Conservation (phyloP, 1,140 invertebrate species). For the Drosophila orosa region DNA sequence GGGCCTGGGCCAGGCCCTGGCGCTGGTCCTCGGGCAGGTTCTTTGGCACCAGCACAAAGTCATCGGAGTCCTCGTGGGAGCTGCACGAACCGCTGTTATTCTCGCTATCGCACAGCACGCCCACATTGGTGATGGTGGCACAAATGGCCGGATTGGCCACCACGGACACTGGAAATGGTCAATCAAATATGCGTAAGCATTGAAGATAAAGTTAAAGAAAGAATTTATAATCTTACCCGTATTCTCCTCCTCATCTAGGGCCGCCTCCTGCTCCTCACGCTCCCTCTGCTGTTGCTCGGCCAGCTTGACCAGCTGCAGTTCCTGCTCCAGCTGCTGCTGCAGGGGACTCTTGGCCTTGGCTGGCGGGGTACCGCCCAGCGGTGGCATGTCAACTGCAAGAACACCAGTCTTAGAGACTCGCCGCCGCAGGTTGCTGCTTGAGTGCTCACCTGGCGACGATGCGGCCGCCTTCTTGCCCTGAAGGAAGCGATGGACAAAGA, state of each 20-base stretch:
- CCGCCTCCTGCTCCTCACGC: slow-evolving; percentile 67
- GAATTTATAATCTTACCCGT: slow-evolving; percentile 41
- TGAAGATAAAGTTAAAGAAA: too few species aligned
- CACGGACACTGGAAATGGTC: slow-evolving; percentile 67
- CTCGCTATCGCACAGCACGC: slow-evolving; percentile 82
- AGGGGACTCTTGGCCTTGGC: slow-evolving; percentile 78
- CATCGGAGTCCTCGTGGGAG: slow-evolving; percentile 90
- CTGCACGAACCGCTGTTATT: slow-evolving; percentile 85
- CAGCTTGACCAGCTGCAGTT: slow-evolving; percentile 67
- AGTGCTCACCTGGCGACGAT: slow-evolving; percentile 69
- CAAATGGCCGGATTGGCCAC: slow-evolving; percentile 82
- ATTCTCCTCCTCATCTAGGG: slow-evolving; percentile 68
- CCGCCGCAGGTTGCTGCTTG: slow-evolving; percentile 14
- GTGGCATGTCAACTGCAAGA: slow-evolving; percentile 74
- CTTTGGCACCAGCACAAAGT: slow-evolving; percentile 94
- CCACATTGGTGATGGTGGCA: slow-evolving; percentile 82
- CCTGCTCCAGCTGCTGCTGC: slow-evolving; percentile 77
- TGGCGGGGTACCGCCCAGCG: slow-evolving; percentile 71
- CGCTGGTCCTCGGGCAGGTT: slow-evolving; percentile 86
- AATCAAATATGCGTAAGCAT: too few species aligned
- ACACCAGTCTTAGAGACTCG: slow-evolving; percentile 23
- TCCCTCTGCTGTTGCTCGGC: slow-evolving; percentile 71
- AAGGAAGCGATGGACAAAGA: slow-evolving; percentile 96
- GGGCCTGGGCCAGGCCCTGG: slow-evolving; percentile 53
- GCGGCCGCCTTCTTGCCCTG: slow-evolving; percentile 87